A percentile compares a stretch with the other conserved stretches of the same genome.
Conservation (phyloP, 1,140 invertebrate species). For the Aphelenchoides besseyi region DNA sequence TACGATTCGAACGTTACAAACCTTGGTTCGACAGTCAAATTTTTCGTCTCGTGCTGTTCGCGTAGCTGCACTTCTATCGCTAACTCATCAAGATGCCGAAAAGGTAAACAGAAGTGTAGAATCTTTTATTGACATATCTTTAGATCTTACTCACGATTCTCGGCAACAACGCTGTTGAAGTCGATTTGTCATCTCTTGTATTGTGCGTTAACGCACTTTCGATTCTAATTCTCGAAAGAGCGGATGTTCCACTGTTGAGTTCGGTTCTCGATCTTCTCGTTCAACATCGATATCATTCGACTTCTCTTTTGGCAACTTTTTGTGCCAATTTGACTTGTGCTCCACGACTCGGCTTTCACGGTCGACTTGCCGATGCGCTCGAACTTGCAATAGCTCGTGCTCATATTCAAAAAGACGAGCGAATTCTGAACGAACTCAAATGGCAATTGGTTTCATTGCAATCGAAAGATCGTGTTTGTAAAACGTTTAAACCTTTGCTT, state of each 20-base stretch:
- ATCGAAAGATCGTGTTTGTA: slow-evolving; percentile 26
- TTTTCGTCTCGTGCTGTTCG: slow-evolving; percentile 46
- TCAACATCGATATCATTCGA: slow-evolving; percentile 6
- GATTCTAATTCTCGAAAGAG: slow-evolving; percentile 51
- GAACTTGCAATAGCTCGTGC: slow-evolving; percentile 5
- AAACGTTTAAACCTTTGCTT: slow-evolving; percentile 25
- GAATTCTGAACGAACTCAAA: slow-evolving; percentile 51
- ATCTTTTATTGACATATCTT: slow-evolving; percentile 8
- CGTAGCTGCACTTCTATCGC: slow-evolving; percentile 49
- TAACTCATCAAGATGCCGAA: slow-evolving; percentile 51
- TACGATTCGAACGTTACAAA: slow-evolving; percentile 42
- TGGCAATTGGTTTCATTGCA: slow-evolving; percentile 42
- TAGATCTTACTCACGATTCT: slow-evolving; percentile 49
- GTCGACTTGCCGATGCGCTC: slow-evolving; percentile 32
- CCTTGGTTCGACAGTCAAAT: slow-evolving; percentile 38
- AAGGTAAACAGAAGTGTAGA: slow-evolving; percentile 29
- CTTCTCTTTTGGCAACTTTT: not conserved
- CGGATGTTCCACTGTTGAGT: slow-evolving; percentile 39
- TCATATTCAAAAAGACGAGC: slow-evolving; percentile 25
- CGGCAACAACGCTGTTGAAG: slow-evolving; percentile 34
- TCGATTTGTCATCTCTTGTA: slow-evolving; percentile 43
- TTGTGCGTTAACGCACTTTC: slow-evolving; percentile 52
- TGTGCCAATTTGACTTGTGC: slow-evolving; percentile 40
- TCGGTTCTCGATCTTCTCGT: slow-evolving; percentile 30
- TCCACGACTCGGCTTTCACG: slow-evolving; percentile 33